Percentiles rank a stretch among this genome's conserved stretches.
Evolutionary conservation across 1,140 invertebrate genomes (phyloP).

Genomic region (Saccostrea cuccullata): DNA sequence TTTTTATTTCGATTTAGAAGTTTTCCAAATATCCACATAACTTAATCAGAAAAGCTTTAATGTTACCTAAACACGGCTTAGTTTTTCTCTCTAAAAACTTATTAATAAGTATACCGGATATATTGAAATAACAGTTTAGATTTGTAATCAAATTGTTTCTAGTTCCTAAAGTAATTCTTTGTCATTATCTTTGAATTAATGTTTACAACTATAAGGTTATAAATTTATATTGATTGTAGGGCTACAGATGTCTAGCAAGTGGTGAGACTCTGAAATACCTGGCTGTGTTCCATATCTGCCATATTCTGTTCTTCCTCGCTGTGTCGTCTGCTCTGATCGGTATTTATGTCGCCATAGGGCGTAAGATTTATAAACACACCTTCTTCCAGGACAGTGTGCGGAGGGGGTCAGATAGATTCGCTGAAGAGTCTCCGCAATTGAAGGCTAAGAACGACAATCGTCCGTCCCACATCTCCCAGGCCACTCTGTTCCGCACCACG

Average conservation of each 20-base stretch:
- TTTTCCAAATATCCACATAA: too few relatives aligned
- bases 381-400: slow-evolving; percentile 33
- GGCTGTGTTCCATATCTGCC: slow-evolving; percentile 45
- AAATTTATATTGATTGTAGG: slow-evolving; percentile 34
- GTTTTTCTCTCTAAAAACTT: too few relatives aligned
- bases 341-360: slow-evolving; percentile 46
- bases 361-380: slow-evolving; percentile 41
- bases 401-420: slow-evolving; percentile 18
- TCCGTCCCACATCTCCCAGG: slow-evolving; percentile 28
- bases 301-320: slow-evolving; percentile 35
- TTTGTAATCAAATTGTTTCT: too few relatives aligned
- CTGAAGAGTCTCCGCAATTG: slow-evolving; percentile 11
- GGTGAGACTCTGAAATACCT: slow-evolving; percentile 36
- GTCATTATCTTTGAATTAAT: too few relatives aligned
- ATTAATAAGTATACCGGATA: too few relatives aligned
- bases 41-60: too few relatives aligned
- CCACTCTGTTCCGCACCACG: slow-evolving; percentile 55
- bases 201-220: neutral
- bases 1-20: neutral
- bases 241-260: slow-evolving; percentile 51
- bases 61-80: too few relatives aligned
- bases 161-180: too few relatives aligned
- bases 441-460: neutral
- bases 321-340: slow-evolving; percentile 43
- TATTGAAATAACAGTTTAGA: too few relatives aligned